Evolutionary conservation across 2,797 vertebrate species (phyloP).

Genomic region (Anableps anableps): DNA sequence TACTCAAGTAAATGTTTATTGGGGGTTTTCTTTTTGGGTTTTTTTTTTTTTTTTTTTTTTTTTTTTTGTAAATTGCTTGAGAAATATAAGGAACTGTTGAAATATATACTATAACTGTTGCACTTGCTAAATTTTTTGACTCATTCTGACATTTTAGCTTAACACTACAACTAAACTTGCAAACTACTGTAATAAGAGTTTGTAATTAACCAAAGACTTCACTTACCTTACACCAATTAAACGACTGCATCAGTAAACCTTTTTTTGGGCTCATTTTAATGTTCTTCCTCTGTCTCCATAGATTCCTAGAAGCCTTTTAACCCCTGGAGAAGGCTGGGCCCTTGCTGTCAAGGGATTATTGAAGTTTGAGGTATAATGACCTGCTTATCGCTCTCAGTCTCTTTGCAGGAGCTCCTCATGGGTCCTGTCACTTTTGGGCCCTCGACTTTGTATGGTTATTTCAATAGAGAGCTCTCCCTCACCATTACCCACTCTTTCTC

Average conservation of each 20-base stretch:
- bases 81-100: too few species aligned
- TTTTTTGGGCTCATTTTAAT: conserved; percentile 12
- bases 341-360: conserved; percentile 70
- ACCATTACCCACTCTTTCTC: conserved; percentile 65
- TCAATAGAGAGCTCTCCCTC: conserved; percentile 70
- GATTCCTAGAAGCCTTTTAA: conserved; percentile 48
- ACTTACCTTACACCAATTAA: neutral
- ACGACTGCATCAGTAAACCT: conserved; percentile 4
- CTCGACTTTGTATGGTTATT: conserved; percentile 72
- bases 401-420: conserved; percentile 70
- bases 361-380: conserved; percentile 76
- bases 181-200: neutral
- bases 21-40: too few species aligned
- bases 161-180: neutral
- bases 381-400: conserved; percentile 67
- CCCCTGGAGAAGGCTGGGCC: conserved; percentile 52
- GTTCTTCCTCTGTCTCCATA: conserved; percentile 16
- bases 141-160: neutral
- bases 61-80: neutral
- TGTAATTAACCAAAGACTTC: neutral
- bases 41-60: too few species aligned
- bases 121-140: too few species aligned
- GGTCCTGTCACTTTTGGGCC: conserved; percentile 66
- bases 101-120: too few species aligned
- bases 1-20: neutral